Evolutionary conservation across 2,113 vertebrate genomes (phyloP).

Genomic region (Strix aluco): DNA sequence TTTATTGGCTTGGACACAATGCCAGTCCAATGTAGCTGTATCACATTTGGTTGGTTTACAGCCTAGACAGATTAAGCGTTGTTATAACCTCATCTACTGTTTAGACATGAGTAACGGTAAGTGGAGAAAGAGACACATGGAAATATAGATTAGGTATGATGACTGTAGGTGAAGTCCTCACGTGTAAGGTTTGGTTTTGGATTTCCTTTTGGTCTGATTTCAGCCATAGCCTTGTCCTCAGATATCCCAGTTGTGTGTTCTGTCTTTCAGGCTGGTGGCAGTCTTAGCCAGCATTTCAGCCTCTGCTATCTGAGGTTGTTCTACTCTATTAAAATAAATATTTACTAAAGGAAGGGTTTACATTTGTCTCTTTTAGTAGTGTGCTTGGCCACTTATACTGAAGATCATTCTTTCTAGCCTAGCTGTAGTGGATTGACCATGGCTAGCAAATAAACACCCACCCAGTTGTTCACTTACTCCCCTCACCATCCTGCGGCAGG

Average conservation of each 20-base stretch:
- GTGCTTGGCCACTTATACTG: neutral
- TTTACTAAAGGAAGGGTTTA: neutral
- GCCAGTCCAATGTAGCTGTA: neutral
- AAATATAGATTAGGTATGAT: neutral
- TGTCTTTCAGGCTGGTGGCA: neutral
- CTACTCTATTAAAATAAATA: neutral
- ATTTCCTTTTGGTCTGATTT: neutral
- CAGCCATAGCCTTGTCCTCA: neutral
- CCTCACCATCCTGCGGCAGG: rapidly evolving
- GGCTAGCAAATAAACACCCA: neutral
- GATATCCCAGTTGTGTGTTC: neutral
- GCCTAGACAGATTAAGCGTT: neutral
- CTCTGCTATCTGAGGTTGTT: neutral
- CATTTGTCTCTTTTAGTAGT: neutral
- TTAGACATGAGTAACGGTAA: neutral
- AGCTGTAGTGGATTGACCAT: neutral
- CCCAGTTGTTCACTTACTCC: neutral
- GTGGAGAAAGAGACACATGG: neutral
- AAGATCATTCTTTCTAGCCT: neutral
- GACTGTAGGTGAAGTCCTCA: neutral
- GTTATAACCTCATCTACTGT: neutral
- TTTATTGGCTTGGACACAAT: neutral
- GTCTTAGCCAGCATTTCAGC: neutral
- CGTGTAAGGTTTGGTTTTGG: neutral
- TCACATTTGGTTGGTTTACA: neutral